Percentiles rank a stretch among this genome's conserved stretches.
These are phyloP conservation scores for Parnassius smintheus DNA, from an alignment of 2,888 invertebrate species.

Conservation along the genomic window DNA sequence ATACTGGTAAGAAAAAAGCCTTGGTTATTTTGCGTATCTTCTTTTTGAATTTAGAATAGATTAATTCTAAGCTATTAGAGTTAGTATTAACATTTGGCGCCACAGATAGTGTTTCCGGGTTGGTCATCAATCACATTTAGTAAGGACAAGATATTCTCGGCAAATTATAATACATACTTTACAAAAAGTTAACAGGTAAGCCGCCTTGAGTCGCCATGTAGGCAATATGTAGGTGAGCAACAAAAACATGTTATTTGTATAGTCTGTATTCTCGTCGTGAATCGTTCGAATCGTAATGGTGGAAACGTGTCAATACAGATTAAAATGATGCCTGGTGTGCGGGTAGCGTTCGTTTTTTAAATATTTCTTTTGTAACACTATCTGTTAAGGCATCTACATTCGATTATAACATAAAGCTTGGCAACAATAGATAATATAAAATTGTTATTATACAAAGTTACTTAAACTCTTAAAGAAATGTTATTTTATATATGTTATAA, in stretches of 20 bases:
- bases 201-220: not conserved
- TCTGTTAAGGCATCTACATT: constrained; percentile 14
- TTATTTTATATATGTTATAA: too few species aligned
- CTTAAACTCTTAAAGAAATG: too few species aligned
- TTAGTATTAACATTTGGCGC: constrained; percentile 1
- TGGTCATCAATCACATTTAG: constrained; percentile 11
- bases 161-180: constrained; percentile 14
- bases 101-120: not conserved
- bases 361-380: constrained; percentile 29
- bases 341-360: constrained; percentile 34
- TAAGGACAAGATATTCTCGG: not conserved
- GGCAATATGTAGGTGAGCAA: constrained; percentile 41
- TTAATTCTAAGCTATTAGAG: not conserved
- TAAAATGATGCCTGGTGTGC: constrained; percentile 50
- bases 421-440: constrained; percentile 8
- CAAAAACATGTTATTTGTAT: constrained; percentile 55
- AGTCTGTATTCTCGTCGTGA: constrained; percentile 56
- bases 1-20: not conserved
- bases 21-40: not conserved
- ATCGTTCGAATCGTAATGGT: constrained; percentile 71
- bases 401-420: constrained; percentile 13
- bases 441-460: not conserved
- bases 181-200: constrained; percentile 23
- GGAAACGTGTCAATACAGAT: constrained; percentile 78
- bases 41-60: not conserved